Percentiles rank a stretch among this genome's conserved stretches.
phyloP scores from a whole-genome alignment of 2,113 vertebrate species.

The Gnathonemus echidnorhynchus region DNA sequence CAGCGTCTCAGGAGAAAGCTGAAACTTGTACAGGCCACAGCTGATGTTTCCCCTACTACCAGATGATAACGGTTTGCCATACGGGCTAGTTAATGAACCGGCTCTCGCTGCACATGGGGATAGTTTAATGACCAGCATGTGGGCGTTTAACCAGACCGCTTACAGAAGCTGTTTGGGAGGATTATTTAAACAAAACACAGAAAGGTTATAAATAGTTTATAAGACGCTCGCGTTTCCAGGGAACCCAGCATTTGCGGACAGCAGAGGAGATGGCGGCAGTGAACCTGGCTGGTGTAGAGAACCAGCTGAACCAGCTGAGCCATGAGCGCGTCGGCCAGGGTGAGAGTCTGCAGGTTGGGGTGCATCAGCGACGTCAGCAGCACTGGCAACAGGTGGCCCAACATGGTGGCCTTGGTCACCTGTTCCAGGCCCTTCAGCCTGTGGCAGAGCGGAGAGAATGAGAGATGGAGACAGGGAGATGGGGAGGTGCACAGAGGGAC shows the following conservation, averaged over 20 bases:
- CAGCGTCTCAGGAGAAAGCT: background rate
- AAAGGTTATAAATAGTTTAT: background rate
- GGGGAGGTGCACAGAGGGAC: background rate
- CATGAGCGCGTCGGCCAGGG: conserved; percentile 91
- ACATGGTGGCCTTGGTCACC: conserved; percentile 93
- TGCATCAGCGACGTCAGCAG: conserved; percentile 95
- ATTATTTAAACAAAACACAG: background rate
- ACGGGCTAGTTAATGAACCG: background rate
- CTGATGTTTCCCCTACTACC: background rate
- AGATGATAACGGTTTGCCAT: background rate
- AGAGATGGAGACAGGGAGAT: conserved; percentile 14
- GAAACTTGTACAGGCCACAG: background rate
- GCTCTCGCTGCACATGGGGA: background rate
- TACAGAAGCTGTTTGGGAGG: conserved; percentile 5
- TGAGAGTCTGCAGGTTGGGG: conserved; percentile 88
- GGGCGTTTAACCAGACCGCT: background rate
- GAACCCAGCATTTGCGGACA: background rate
- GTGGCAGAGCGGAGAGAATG: background rate
- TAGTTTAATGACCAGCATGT: background rate
- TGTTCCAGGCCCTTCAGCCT: conserved; percentile 96
- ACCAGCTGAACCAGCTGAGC: conserved; percentile 94
- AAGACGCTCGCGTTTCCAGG: background rate
- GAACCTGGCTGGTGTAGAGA: conserved; percentile 93
- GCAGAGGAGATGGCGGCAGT: background rate
- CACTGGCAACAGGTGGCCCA: conserved; percentile 90